These are phyloP conservation scores for Schizothorax lantsangensis DNA, from an alignment of 2,797 vertebrate species.

Conservation along the genomic window DNA sequence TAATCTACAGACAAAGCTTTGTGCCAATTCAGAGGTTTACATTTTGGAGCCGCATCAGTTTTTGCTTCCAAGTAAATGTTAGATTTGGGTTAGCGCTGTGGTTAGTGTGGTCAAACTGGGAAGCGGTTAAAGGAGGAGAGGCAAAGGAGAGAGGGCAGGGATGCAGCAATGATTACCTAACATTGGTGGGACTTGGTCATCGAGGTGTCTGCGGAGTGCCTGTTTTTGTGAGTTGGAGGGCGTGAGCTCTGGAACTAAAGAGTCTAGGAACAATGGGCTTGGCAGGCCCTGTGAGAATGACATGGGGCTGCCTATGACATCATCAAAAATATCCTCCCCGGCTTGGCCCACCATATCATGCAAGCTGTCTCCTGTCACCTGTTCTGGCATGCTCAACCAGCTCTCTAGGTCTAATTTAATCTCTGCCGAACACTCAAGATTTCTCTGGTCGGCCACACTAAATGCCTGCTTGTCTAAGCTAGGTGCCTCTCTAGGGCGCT, in stretches of 20 bases:
- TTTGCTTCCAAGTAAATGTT: constrained; percentile 72
- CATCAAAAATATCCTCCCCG: constrained; percentile 73
- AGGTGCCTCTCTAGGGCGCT: constrained; percentile 59
- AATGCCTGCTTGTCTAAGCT: constrained; percentile 55
- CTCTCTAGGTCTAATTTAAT: constrained; percentile 67
- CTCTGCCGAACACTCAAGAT: constrained; percentile 64
- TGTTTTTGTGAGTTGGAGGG: constrained; percentile 81
- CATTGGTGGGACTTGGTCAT: constrained; percentile 80
- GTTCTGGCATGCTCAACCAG: constrained; percentile 71
- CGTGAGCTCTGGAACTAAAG: constrained; percentile 79
- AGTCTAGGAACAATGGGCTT: constrained; percentile 80
- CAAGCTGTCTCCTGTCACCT: constrained; percentile 70
- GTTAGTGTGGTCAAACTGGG: constrained; percentile 79
- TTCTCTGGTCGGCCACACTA: constrained; percentile 60
- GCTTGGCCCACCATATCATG: constrained; percentile 67
- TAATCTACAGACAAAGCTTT: constrained; percentile 44
- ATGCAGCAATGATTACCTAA: constrained; percentile 88
- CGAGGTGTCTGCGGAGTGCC: constrained; percentile 80
- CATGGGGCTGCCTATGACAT: constrained; percentile 76
- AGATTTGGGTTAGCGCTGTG: constrained; percentile 75
- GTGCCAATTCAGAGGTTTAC: constrained; percentile 60
- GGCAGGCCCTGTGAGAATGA: constrained; percentile 74
- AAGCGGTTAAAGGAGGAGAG: constrained; percentile 80
- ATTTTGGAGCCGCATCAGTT: constrained; percentile 65
- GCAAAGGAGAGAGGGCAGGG: constrained; percentile 75